phyloP scores from a whole-genome alignment of 2,888 invertebrate genomes.

The Leptopilina syphax region DNA sequence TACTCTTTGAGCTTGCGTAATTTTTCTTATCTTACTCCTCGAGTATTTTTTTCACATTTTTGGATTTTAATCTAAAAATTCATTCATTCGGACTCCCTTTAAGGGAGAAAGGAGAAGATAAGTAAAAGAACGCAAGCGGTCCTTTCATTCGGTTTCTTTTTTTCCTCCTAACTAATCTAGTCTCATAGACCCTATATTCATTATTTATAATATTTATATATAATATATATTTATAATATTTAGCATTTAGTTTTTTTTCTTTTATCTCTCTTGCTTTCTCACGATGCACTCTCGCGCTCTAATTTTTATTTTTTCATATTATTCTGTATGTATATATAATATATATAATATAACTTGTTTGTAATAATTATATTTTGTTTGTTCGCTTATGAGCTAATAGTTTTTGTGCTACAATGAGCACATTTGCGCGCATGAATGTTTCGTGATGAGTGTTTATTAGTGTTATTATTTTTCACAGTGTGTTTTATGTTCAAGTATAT shows the following conservation, averaged over 20 bases:
- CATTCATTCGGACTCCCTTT: neutral
- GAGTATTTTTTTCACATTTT: slow-evolving; percentile 41
- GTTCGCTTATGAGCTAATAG: slow-evolving; percentile 76
- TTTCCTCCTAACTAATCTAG: slow-evolving; percentile 72
- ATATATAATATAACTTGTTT: slow-evolving; percentile 76
- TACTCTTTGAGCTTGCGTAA: slow-evolving; percentile 56
- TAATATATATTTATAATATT: slow-evolving; percentile 74
- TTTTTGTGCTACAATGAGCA: slow-evolving; percentile 76
- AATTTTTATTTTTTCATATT: slow-evolving; percentile 66
- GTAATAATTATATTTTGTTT: slow-evolving; percentile 76
- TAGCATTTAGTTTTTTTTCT: slow-evolving; percentile 73
- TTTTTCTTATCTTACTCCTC: slow-evolving; percentile 19
- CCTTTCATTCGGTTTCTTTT: slow-evolving; percentile 63
- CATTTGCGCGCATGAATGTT: slow-evolving; percentile 70
- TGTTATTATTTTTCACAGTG: slow-evolving; percentile 53
- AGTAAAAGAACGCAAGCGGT: slow-evolving; percentile 60
- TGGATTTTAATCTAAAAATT: slow-evolving; percentile 17
- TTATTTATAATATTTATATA: slow-evolving; percentile 77
- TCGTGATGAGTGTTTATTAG: slow-evolving; percentile 58
- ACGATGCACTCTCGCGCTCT: slow-evolving; percentile 64
- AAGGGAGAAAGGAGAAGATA: slow-evolving; percentile 40
- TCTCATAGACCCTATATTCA: slow-evolving; percentile 76
- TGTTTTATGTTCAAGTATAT: slow-evolving; percentile 53
- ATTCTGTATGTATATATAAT: slow-evolving; percentile 76
- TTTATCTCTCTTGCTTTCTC: slow-evolving; percentile 64